These are phyloP conservation scores for Tetrax tetrax DNA, from an alignment of 2,113 vertebrate genomes.

Conservation along the genomic window DNA sequence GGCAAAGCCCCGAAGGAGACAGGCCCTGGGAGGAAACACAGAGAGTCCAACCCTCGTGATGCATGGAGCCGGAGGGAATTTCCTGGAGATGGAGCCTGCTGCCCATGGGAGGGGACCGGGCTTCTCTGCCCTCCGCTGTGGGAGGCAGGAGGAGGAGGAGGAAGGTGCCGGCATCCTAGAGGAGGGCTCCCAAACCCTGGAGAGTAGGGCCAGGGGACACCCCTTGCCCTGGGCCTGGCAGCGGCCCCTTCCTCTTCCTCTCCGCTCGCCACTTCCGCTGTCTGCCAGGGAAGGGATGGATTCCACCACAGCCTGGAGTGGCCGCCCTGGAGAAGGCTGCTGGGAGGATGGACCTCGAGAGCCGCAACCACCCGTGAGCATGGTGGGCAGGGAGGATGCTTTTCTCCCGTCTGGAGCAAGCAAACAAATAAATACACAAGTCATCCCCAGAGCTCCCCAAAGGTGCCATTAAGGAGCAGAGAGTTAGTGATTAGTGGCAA, in stretches of 20 bases:
- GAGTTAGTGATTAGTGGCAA: conserved; percentile 61
- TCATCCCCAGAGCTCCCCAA: conserved; percentile 41
- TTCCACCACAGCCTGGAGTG: not conserved
- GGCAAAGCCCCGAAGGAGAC: not conserved
- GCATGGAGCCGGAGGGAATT: not conserved
- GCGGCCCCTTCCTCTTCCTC: not conserved
- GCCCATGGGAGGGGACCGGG: no score
- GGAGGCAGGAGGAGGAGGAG: not conserved
- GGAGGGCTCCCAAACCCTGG: not conserved
- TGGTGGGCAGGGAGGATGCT: not conserved
- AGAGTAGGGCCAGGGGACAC: not conserved
- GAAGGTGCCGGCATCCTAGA: not conserved
- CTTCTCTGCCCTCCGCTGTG: not conserved
- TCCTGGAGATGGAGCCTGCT: not conserved
- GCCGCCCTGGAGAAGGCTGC: not conserved
- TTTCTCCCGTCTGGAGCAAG: not conserved
- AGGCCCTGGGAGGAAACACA: not conserved
- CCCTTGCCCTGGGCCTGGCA: no score
- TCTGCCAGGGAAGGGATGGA: not conserved
- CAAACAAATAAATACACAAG: conserved; percentile 14
- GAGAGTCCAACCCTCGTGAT: not conserved
- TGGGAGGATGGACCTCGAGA: not conserved
- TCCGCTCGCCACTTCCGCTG: accelerated
- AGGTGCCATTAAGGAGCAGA: conserved; percentile 58
- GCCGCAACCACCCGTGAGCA: accelerated